Evolutionary conservation across 2,888 invertebrate genomes (phyloP).

Genomic region (Pachycephus smyrnensis): DNA sequence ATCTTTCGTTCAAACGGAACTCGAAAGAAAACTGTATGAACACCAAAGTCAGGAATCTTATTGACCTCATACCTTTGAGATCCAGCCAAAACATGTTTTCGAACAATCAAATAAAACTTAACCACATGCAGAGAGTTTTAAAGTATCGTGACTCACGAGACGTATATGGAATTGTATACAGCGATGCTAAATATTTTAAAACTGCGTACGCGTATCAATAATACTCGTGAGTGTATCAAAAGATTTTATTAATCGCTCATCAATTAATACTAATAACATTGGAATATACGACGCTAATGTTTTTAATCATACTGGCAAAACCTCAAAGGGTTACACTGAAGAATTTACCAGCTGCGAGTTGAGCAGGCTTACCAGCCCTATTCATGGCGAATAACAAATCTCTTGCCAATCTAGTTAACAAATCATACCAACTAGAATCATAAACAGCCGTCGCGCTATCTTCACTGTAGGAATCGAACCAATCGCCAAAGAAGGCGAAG

Average conservation of each 20-base stretch:
- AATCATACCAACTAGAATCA: conserved; percentile 42
- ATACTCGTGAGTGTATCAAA: background rate
- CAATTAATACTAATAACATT: conserved; percentile 39
- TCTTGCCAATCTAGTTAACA: conserved; percentile 28
- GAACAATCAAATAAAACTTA: background rate
- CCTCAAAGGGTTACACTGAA: conserved; percentile 9
- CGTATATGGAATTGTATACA: background rate
- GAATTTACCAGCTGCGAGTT: conserved; percentile 51
- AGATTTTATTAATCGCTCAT: conserved; percentile 18
- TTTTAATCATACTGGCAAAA: conserved; percentile 28
- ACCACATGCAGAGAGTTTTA: background rate
- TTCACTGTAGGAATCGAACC: conserved; percentile 39
- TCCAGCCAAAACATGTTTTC: background rate
- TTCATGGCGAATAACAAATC: conserved; percentile 41
- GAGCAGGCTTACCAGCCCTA: conserved; percentile 38
- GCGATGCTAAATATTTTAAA: background rate
- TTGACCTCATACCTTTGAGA: background rate
- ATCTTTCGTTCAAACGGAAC: background rate
- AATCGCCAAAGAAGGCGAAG: conserved; percentile 48
- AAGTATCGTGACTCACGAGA: background rate
- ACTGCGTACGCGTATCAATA: background rate
- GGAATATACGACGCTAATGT: conserved; percentile 41
- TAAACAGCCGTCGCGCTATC: conserved; percentile 39
- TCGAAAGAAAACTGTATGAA: background rate
- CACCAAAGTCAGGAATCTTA: background rate